Percentiles rank a stretch among this genome's conserved stretches.
These are phyloP conservation scores for Bovichtus variegatus DNA, from an alignment of 2,797 vertebrate genomes.

Conservation along the genomic window DNA sequence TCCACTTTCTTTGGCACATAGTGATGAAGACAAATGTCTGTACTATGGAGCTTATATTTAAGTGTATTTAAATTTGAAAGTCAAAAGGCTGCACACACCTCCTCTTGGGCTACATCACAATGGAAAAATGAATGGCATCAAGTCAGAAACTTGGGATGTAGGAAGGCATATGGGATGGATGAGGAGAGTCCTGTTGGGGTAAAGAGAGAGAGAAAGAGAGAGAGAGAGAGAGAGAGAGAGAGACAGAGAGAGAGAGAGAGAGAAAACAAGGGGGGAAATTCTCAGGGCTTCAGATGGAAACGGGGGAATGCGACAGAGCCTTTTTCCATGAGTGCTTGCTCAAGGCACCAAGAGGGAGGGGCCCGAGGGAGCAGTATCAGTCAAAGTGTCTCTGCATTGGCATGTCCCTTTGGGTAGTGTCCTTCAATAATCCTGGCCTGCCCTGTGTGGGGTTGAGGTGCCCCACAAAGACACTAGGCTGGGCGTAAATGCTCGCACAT, in stretches of 20 bases:
- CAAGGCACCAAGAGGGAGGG: slow-evolving; percentile 80
- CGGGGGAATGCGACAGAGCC: slow-evolving; percentile 73
- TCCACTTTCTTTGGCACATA: slow-evolving; percentile 50
- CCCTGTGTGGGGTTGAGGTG: slow-evolving; percentile 44
- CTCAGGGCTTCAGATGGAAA: slow-evolving; percentile 71
- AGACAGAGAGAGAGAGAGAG: slow-evolving; percentile 24
- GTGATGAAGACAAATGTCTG: slow-evolving; percentile 20
- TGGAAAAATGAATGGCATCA: slow-evolving; percentile 37
- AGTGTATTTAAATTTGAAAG: slow-evolving; percentile 21
- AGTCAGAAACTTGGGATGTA: slow-evolving; percentile 22
- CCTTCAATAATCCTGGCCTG: slow-evolving; percentile 76
- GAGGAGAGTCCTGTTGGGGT: slow-evolving; percentile 31
- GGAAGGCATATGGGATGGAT: slow-evolving; percentile 22
- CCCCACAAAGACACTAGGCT: slow-evolving; percentile 52
- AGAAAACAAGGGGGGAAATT: slow-evolving; percentile 37
- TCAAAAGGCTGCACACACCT: slow-evolving; percentile 33
- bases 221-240: slow-evolving; percentile 12
- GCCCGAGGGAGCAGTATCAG: slow-evolving; percentile 57
- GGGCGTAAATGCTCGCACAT: slow-evolving; percentile 53
- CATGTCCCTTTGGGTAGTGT: slow-evolving; percentile 73
- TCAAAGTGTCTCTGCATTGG: slow-evolving; percentile 71
- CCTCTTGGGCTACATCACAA: slow-evolving; percentile 35
- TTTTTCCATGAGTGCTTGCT: slow-evolving; percentile 82
- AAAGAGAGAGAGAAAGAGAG: slow-evolving; percentile 24
- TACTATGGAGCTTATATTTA: slow-evolving; percentile 5